Percentiles rank a stretch among this genome's conserved stretches.
Conservation (phyloP, 2,113 vertebrate species). For the Riparia riparia region DNA sequence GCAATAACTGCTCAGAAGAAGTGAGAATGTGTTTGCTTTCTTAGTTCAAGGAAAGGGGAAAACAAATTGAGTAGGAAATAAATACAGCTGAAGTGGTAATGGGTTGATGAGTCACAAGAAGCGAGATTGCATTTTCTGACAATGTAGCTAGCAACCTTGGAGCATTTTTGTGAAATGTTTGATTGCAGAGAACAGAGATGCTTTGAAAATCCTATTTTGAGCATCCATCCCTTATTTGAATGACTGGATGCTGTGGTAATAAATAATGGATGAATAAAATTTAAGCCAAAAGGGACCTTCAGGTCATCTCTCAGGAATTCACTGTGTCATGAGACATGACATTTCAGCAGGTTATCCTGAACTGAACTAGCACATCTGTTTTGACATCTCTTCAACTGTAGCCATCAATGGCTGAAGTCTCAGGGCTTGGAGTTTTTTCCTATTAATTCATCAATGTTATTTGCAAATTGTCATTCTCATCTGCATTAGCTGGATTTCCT, state of each 20-base stretch:
- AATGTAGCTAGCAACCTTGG: neutral
- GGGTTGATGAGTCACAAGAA: neutral
- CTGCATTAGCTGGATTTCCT: neutral
- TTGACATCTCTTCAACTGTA: neutral
- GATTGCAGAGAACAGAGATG: neutral
- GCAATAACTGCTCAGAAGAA: neutral
- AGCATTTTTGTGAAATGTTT: neutral
- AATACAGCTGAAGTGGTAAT: neutral
- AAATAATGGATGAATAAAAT: constrained; percentile 22
- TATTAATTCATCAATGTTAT: neutral
- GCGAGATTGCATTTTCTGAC: neutral
- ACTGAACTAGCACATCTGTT: neutral
- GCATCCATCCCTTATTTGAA: neutral
- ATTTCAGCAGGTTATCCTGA: constrained; percentile 15
- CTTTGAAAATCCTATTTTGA: constrained; percentile 10
- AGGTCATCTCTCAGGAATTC: neutral
- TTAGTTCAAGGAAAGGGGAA: neutral
- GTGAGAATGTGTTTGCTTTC: neutral
- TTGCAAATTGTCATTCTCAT: neutral
- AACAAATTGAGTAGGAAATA: neutral
- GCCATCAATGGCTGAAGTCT: neutral
- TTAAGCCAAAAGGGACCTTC: neutral
- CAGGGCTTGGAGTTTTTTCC: neutral
- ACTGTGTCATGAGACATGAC: neutral
- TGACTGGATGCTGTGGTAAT: neutral